A percentile compares a stretch with the other conserved stretches of the same genome.
These are phyloP conservation scores for Callyntrura guangdongensis DNA, from an alignment of 2,888 invertebrate species.

Conservation along the genomic window DNA sequence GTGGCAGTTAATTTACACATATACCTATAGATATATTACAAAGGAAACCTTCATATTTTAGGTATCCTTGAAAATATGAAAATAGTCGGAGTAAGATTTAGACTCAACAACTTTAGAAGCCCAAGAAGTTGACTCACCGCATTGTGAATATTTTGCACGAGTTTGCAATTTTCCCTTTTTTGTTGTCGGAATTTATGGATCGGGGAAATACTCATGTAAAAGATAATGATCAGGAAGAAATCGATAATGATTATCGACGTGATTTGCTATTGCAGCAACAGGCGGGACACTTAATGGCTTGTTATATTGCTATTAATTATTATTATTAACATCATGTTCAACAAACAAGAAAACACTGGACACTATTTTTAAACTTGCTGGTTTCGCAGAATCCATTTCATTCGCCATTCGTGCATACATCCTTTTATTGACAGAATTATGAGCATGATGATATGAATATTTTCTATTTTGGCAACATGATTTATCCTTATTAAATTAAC, in stretches of 20 bases:
- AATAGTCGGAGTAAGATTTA: neutral
- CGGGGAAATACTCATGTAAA: conserved; percentile 23
- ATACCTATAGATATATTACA: no score
- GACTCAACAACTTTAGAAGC: neutral
- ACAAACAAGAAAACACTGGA: neutral
- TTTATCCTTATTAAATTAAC: neutral
- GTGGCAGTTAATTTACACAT: no score
- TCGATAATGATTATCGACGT: neutral
- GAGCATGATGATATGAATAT: neutral
- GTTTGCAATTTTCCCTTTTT: neutral
- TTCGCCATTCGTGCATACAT: neutral
- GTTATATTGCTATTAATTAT: neutral
- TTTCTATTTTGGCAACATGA: neutral
- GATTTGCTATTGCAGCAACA: neutral
- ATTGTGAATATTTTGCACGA: neutral
- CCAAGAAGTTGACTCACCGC: neutral
- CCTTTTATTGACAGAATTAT: conserved; percentile 6
- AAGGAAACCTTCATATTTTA: neutral
- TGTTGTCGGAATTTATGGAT: conserved; percentile 13
- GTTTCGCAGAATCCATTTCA: conserved; percentile 18
- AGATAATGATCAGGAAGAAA: neutral
- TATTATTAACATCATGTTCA: neutral
- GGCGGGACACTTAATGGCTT: neutral
- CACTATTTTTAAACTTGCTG: neutral
- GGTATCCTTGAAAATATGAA: neutral